Base-by-base conservation (phyloP, 23 tunicate species). In the Styela clava region DNA sequence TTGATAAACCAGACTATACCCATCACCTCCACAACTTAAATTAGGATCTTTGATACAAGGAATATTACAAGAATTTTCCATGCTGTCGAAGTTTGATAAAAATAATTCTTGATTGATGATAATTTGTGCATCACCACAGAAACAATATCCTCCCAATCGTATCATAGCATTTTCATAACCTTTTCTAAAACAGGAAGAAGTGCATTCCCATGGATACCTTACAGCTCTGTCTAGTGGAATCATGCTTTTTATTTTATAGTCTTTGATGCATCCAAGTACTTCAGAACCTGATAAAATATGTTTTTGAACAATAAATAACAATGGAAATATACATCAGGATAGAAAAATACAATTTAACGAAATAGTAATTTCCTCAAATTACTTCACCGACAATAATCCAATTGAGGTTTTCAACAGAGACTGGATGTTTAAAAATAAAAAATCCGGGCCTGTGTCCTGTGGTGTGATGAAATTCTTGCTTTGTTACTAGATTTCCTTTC, bases 1-100 rank as follows among this genome's bases (percentile, higher is more conserved):
- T 67, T 67, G 71, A 67, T 67, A 67, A 18, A 67, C 16, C 71
- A 67, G 31, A 29, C 32, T 29, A 67, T 25, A 67, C 16, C 71
- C 31, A 67, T 18, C 71, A 29, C 71, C 71, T 18, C 71, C 71
- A 29, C 71, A 67, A 1, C 31, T 67, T 24, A 1, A 24, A 25
- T 22, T 25, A 25, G 31, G 24, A 22, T 67, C 71, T 67, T 1
- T 67, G 16, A 0, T 19, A 67, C 71, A 67, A 29, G 71, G 71
- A 18, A 67, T 67, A 67, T 67, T 67, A 29, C 71, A 67, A 18
- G 19, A 18, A 25, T 67, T 29, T 29, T 16, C 22, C 30, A 25
- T 67, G 19, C 22, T 18, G 12, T 1, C 31, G 16, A 18, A 18
- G 22, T 18, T 22, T 67, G 22, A 18, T 1, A 22, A 67, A 22